Evolutionary conservation across 2,113 vertebrate species (phyloP), one percentile per base, ranked within the genome.

Genomic region (Gadus macrocephalus): DNA sequence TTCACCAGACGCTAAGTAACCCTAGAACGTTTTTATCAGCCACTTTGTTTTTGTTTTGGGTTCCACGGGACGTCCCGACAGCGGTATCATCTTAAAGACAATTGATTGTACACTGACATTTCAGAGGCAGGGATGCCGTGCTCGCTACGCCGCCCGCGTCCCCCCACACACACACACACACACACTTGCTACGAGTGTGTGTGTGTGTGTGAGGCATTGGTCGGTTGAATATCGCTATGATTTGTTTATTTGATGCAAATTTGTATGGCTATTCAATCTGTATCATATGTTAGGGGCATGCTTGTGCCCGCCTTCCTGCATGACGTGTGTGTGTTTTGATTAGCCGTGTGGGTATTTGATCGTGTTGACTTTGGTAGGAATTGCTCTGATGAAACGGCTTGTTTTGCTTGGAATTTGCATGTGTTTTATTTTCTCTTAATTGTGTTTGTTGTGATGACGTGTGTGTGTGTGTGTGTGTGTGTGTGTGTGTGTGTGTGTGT

Each of bases 21-120:
- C 76, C 72, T 83, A 89, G 70, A 86, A 66, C 67, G 70, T 78
- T 88, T 35, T 88, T 81, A 83, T 88, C 84, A 81, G 83, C 84
- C 81, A 22, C 82, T 79, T 84, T 90, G 89, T 92, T 91, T 89
- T 87, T 89, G 87, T 91, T 90, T 92, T 87, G 89, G 71, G 66
- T 81, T 80, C 71, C 64, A 73, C 75, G 81, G 66, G 76, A 79
- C 72, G 66, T 83, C 83, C 87, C 87, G 89, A 90, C 82, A 74
- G 78, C 74, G 72, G 66, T 86, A 90, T 92, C 86, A 87, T 77
- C 83, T 91, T 84, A 80, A 83, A 76, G 73, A 62, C 80, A 63
- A 88, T 86, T 90, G 89, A 91, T 91, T 89, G 82, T 70, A 68
- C 68, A 27, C 80, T 83, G 81, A 85, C 84, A 87, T 90, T 87